phyloP scores from a whole-genome alignment of 2,888 invertebrate species.

The Emmelina monodactyla region DNA sequence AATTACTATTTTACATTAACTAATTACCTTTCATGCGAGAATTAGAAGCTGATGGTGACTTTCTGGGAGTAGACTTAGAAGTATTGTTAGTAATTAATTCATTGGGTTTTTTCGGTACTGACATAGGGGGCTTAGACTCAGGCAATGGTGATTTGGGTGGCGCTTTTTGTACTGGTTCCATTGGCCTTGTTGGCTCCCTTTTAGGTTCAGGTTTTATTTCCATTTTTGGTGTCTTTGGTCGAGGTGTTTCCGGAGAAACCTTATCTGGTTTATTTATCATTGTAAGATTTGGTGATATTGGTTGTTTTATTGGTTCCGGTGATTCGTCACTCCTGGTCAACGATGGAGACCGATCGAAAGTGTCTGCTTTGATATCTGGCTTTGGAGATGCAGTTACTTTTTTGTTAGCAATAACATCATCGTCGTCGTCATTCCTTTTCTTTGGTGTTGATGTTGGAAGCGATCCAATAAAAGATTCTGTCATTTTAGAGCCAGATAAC shows the following conservation, averaged over 20 bases:
- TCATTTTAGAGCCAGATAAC: slow-evolving; percentile 54
- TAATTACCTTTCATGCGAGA: slow-evolving; percentile 46
- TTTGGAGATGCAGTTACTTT: slow-evolving; percentile 22
- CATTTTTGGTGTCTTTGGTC: slow-evolving; percentile 46
- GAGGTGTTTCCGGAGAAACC: slow-evolving; percentile 36
- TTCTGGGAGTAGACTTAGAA: slow-evolving; percentile 48
- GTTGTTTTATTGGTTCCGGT: slow-evolving; percentile 41
- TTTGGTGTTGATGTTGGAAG: slow-evolving; percentile 37
- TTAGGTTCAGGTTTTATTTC: slow-evolving; percentile 30
- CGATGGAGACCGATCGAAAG: slow-evolving; percentile 55
- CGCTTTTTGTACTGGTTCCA: slow-evolving; percentile 28
- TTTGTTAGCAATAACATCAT: slow-evolving; percentile 49
- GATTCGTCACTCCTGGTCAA: slow-evolving; percentile 58
- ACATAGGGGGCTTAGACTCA: slow-evolving; percentile 31
- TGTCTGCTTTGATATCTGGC: slow-evolving; percentile 32
- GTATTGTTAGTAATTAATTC: slow-evolving; percentile 43
- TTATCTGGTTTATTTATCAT: slow-evolving; percentile 32
- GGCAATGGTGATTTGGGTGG: slow-evolving; percentile 34
- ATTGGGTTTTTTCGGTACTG: slow-evolving; percentile 42
- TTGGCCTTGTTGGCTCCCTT: slow-evolving; percentile 22
- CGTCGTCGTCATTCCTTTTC: slow-evolving; percentile 50
- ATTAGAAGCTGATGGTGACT: slow-evolving; percentile 48
- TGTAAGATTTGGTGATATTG: slow-evolving; percentile 25
- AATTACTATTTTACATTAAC: slow-evolving; percentile 9
- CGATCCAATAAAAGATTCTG: slow-evolving; percentile 55